Evolutionary conservation across 2,113 vertebrate genomes (phyloP).

Genomic region (Triplophysa tibetana): DNA sequence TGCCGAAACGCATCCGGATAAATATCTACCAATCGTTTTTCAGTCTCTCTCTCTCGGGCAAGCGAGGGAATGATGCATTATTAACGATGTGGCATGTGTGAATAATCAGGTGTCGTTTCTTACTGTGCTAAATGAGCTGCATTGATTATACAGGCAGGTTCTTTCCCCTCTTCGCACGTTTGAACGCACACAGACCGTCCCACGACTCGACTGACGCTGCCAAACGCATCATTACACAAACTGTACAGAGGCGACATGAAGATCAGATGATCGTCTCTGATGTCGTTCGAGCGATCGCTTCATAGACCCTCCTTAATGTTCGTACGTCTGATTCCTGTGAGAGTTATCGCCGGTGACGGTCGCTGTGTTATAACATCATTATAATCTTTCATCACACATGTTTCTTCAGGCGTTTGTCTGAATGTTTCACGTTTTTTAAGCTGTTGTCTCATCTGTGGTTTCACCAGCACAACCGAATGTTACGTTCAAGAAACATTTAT

Average conservation of each 20-base stretch:
- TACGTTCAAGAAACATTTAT: no score
- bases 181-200: neutral
- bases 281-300: neutral
- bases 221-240: neutral
- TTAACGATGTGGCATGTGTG: constrained; percentile 69
- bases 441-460: no score
- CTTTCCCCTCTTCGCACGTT: constrained; percentile 16
- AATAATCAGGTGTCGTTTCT: constrained; percentile 82
- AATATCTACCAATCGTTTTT: no score
- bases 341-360: neutral
- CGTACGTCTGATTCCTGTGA: no score
- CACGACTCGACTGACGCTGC: neutral
- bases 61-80: constrained; percentile 58
- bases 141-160: constrained; percentile 70
- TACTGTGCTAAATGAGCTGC: constrained; percentile 75
- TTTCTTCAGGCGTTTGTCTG: no score
- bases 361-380: neutral
- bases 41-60: constrained; percentile 5
- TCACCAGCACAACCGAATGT: no score
- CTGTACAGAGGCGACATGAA: neutral
- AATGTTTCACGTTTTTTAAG: neutral
- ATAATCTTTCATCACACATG: neutral
- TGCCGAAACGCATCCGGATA: no score
- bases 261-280: neutral
- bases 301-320: neutral